phyloP scores from a whole-genome alignment of 1,140 invertebrate genomes.

The Bombus pascuorum region DNA sequence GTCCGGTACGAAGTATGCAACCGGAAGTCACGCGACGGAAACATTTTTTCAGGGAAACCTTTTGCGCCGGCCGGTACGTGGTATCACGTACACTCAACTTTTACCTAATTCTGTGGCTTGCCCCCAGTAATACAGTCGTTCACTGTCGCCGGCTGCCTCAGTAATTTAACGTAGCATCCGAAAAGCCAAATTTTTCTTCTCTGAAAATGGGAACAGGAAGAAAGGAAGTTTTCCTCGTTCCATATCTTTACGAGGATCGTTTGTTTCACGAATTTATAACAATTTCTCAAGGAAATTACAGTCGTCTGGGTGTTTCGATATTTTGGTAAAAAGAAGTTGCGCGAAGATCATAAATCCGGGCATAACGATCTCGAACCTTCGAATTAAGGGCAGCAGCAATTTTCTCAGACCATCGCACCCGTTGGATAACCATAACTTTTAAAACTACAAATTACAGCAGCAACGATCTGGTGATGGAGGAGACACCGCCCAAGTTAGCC shows the following conservation, averaged over 20 bases:
- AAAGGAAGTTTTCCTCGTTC: neutral
- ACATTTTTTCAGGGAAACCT: neutral
- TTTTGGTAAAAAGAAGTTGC: neutral
- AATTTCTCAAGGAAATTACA: neutral
- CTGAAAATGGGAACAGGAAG: neutral
- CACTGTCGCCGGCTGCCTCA: neutral
- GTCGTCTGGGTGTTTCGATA: neutral
- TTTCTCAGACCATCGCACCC: neutral
- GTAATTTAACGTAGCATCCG: neutral
- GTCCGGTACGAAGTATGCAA: neutral
- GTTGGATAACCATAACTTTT: conserved; percentile 1
- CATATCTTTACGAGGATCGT: neutral
- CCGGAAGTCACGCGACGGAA: conserved; percentile 24
- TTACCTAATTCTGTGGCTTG: conserved; percentile 16
- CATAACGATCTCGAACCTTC: neutral
- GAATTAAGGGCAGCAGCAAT: neutral
- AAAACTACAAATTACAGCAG: conserved; percentile 23
- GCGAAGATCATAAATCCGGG: neutral
- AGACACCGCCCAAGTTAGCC: conserved; percentile 19
- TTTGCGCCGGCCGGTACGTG: neutral
- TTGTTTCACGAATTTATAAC: neutral
- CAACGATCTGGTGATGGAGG: conserved; percentile 6
- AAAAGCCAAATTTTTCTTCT: neutral
- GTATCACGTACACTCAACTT: conserved; percentile 3
- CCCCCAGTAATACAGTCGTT: neutral